Conservation (phyloP, 2,888 invertebrate genomes). For the Caenorhabditis imperialis region DNA sequence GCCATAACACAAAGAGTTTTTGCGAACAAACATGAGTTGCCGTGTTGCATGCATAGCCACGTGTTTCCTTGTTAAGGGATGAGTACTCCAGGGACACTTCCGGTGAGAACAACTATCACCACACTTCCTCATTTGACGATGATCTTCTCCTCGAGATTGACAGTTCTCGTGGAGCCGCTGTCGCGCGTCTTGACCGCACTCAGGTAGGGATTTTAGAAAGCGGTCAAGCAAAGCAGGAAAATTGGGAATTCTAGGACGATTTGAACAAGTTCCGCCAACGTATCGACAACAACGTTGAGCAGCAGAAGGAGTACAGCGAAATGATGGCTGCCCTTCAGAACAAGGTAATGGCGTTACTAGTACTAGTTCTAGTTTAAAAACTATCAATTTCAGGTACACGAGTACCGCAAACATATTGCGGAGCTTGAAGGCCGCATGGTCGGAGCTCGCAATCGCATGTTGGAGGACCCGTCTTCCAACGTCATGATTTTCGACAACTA, state of each 20-base stretch:
- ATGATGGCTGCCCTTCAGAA: slow-evolving; percentile 76
- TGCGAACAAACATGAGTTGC: slow-evolving; percentile 38
- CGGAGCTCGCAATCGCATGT: slow-evolving; percentile 57
- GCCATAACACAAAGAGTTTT: slow-evolving; percentile 16
- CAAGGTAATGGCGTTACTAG: slow-evolving; percentile 60
- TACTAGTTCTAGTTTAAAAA: not conserved
- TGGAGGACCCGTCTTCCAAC: slow-evolving; percentile 60
- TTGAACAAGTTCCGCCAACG: slow-evolving; percentile 75
- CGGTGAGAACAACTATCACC: slow-evolving; percentile 75
- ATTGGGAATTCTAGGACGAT: slow-evolving; percentile 66
- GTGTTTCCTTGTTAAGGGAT: slow-evolving; percentile 57
- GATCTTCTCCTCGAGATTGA: slow-evolving; percentile 72
- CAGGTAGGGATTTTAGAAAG: slow-evolving; percentile 43
- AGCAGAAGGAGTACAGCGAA: slow-evolving; percentile 76
- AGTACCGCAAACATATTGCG: slow-evolving; percentile 77
- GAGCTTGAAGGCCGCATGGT: slow-evolving; percentile 73
- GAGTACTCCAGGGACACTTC: slow-evolving; percentile 75
- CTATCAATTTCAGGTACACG: slow-evolving; percentile 63
- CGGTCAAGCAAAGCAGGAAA: not conserved
- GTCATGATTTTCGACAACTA: slow-evolving; percentile 55
- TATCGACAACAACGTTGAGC: slow-evolving; percentile 77
- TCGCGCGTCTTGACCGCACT: slow-evolving; percentile 74
- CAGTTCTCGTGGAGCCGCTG: slow-evolving; percentile 63
- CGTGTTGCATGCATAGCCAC: slow-evolving; percentile 54
- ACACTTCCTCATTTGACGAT: slow-evolving; percentile 72